These are phyloP conservation scores for Sminthurinus aureus DNA, from an alignment of 2,888 invertebrate species.

Conservation along the genomic window DNA sequence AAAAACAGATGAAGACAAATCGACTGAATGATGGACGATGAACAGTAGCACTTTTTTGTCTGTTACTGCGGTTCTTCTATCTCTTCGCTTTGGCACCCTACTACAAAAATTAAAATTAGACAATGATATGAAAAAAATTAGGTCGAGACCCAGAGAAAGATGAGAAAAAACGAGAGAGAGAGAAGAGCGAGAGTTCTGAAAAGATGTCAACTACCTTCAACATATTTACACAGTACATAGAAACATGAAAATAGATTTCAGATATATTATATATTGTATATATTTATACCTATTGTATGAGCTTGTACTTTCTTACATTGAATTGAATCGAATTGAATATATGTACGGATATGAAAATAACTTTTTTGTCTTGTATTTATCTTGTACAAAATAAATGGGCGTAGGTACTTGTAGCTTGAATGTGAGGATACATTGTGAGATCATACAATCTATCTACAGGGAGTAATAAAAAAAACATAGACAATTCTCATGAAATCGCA, in stretches of 20 bases:
- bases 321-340: too few species aligned
- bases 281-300: too few species aligned
- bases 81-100: constrained; percentile 29
- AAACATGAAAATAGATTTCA: constrained; percentile 35
- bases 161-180: not conserved
- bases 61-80: not conserved
- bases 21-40: not conserved
- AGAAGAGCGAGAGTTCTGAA: not conserved
- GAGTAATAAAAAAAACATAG: too few species aligned
- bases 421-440: too few species aligned
- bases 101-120: constrained; percentile 40
- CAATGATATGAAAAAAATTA: constrained; percentile 42
- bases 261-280: too few species aligned
- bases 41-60: constrained; percentile 1
- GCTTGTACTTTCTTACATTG: constrained; percentile 7
- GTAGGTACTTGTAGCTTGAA: too few species aligned
- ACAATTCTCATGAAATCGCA: too few species aligned
- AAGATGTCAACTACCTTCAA: constrained; percentile 34
- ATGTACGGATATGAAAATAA: too few species aligned
- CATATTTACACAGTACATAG: constrained; percentile 17
- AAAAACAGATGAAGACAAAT: too few species aligned
- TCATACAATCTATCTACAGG: too few species aligned
- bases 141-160: constrained; percentile 40
- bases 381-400: too few species aligned
- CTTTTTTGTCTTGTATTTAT: too few species aligned